Evolutionary conservation across 2,888 invertebrate species (phyloP), one percentile per base, ranked within the genome.

Genomic region (Hanleya hanleyi): DNA sequence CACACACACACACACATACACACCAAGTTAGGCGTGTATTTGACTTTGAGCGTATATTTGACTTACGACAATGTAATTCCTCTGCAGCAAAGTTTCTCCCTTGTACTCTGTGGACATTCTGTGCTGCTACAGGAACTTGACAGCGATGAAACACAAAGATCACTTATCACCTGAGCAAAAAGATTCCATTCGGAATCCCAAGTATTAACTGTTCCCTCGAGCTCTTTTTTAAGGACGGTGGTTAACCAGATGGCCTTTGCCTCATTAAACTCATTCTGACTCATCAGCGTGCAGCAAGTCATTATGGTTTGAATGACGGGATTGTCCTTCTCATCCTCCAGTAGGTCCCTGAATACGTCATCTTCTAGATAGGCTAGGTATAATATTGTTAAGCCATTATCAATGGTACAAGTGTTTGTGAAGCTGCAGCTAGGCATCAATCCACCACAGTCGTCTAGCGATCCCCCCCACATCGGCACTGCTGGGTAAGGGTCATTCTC

Each of bases 391-490:
- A 57, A 22, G 9, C n/a, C 57, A 26, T 57, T 57, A 26, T 57
- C 57, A 22, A 57, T 57, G 57, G 57, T 57, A 57, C 57, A 57
- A 22, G 57, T 57, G 57, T 57, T 57, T 22, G 57, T 26, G 22
- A 57, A 26, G 9, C 9, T 57, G 41, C 41, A 41, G 29, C 22
- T 57, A 22, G 29, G 9, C 57, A 57, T 22, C 29, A 22, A 7
- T n/a, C 57, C 57, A 57, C 29, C 29, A 26, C 9, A 9, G 9
- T 57, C 22, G n/a, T 22, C 9, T 22, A 57, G 57, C 57, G n/a
- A 26, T 26, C 57, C 57, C 9, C 57, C 57, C 57, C 57, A 57
- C n/a, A 15, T n/a, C n/a, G 57, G 57, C 29, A 57, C 57, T 57
- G 57, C 57, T 57, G 57, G 57, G n/a, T 22, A 57, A 15, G n/a